These are phyloP conservation scores for Sebastes minor DNA, from an alignment of 2,797 vertebrate species.

Conservation along the genomic window DNA sequence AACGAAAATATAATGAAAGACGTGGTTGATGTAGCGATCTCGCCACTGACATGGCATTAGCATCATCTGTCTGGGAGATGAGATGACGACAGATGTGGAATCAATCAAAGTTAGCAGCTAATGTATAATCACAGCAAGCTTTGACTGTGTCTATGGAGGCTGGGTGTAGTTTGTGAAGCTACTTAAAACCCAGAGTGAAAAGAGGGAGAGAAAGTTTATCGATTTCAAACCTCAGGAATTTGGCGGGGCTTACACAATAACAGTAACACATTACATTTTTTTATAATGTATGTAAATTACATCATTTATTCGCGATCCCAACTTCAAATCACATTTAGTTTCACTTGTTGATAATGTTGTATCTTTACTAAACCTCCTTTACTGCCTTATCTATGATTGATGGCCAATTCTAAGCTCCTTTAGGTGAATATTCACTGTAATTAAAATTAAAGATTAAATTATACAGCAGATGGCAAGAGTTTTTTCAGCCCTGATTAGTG, in stretches of 20 bases:
- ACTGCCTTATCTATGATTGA: background rate
- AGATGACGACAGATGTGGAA: conserved; percentile 33
- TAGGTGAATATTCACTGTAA: background rate
- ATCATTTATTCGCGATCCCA: background rate
- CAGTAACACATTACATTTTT: background rate
- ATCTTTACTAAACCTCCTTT: background rate
- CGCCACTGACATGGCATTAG: conserved; percentile 30
- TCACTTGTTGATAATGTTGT: background rate
- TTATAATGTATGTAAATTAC: background rate
- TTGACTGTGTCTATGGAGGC: background rate
- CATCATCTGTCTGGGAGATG: conserved; percentile 30
- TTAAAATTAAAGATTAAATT: background rate
- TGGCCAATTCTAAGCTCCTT: background rate
- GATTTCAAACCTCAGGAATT: background rate
- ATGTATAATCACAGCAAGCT: conserved; percentile 32
- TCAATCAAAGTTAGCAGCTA: conserved; percentile 32
- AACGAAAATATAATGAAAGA: conserved; percentile 43
- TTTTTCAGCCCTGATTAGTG: background rate
- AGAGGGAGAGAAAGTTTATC: background rate
- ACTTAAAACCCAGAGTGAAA: background rate
- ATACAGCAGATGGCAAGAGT: background rate
- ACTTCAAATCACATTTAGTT: background rate
- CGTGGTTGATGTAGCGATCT: conserved; percentile 15
- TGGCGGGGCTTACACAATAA: background rate
- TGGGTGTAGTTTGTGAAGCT: background rate